phyloP scores from a whole-genome alignment of 2,888 invertebrate genomes.

The Ectemnius lituratus region DNA sequence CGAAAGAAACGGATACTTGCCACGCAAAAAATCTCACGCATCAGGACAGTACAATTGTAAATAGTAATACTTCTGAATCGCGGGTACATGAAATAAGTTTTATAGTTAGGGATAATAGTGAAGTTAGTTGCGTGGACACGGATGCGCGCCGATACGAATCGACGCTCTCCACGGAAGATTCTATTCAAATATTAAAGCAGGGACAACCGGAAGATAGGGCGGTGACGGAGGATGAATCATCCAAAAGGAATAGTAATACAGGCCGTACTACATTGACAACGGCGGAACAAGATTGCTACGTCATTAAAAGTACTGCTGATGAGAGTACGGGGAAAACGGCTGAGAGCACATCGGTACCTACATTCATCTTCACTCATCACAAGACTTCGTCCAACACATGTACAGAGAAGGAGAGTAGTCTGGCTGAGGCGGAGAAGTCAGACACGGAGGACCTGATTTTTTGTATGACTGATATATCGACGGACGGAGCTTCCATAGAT shows the following conservation, averaged over 20 bases:
- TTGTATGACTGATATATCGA: constrained; percentile 63
- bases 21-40: constrained; percentile 40
- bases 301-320: constrained; percentile 15
- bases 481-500: constrained; percentile 38
- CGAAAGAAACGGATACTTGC: constrained; percentile 39
- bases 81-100: constrained; percentile 28
- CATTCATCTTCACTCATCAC: constrained; percentile 25
- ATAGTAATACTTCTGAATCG: constrained; percentile 40
- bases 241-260: constrained; percentile 26
- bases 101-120: constrained; percentile 34
- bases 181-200: constrained; percentile 16
- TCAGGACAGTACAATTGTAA: constrained; percentile 50
- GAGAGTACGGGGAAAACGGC: constrained; percentile 9
- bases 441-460: constrained; percentile 63
- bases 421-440: constrained; percentile 44
- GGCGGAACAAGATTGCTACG: constrained; percentile 8
- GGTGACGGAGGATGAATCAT: constrained; percentile 17
- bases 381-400: background rate
- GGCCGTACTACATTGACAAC: constrained; percentile 26
- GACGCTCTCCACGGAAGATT: constrained; percentile 33
- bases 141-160: constrained; percentile 18
- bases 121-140: constrained; percentile 20
- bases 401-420: constrained; percentile 11
- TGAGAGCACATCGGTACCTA: constrained; percentile 22
- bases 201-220: constrained; percentile 16